A percentile compares a stretch with the other conserved stretches of the same genome.
phyloP scores from a whole-genome alignment of 2,888 invertebrate genomes.

The Dasysyrphus tricinctus region DNA sequence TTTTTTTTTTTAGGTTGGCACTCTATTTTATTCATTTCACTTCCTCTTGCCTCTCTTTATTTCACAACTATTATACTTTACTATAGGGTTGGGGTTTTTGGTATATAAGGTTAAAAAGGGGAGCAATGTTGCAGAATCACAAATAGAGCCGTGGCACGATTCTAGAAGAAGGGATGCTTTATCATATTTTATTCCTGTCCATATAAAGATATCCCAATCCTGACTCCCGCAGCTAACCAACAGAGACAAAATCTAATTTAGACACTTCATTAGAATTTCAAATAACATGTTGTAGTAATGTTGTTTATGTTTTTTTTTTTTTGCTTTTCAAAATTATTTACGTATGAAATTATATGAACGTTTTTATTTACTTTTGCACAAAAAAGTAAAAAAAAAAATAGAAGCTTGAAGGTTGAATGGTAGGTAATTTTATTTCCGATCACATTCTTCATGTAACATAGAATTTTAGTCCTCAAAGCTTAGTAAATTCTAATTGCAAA shows the following conservation, averaged over 20 bases:
- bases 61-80: slow-evolving; percentile 45
- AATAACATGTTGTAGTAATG: slow-evolving; percentile 47
- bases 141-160: not conserved
- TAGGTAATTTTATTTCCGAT: not conserved
- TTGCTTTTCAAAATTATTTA: slow-evolving; percentile 27
- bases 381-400: too few relatives aligned
- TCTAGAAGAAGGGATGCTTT: slow-evolving; percentile 36
- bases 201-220: not conserved
- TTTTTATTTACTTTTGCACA: too few relatives aligned
- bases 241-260: slow-evolving; percentile 52
- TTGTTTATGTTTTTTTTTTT: not conserved
- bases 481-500: not conserved
- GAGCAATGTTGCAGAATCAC: slow-evolving; percentile 16
- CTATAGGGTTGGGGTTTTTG: not conserved
- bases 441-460: not conserved
- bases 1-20: slow-evolving; percentile 48
- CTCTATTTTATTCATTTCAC: slow-evolving; percentile 70
- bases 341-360: not conserved
- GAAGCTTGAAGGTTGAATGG: not conserved
- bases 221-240: not conserved
- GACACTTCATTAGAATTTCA: slow-evolving; percentile 73
- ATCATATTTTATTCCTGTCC: slow-evolving; percentile 26
- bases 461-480: not conserved
- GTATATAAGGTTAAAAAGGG: not conserved
- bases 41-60: slow-evolving; percentile 20